A percentile compares a stretch with the other conserved stretches of the same genome.
Conservation (phyloP, 2,797 vertebrate genomes). For the Anas bernieri region DNA sequence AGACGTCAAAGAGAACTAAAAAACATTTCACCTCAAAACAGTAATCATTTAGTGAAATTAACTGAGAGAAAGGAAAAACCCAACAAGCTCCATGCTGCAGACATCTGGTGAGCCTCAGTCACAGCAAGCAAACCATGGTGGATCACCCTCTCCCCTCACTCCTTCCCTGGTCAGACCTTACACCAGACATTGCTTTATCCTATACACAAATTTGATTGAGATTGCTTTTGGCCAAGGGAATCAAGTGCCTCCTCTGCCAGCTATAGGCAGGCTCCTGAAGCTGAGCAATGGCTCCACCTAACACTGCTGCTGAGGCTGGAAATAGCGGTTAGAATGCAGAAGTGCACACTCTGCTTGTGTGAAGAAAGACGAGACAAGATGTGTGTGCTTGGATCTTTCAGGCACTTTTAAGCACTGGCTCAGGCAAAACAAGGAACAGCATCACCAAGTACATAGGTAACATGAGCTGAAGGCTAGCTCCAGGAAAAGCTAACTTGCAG, state of each 20-base stretch:
- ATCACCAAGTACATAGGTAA: no score
- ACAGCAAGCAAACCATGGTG: background rate
- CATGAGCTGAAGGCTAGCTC: background rate
- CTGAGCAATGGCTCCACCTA: background rate
- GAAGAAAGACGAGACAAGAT: background rate
- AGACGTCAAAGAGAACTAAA: background rate
- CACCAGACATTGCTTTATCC: fast-evolving
- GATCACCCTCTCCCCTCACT: background rate
- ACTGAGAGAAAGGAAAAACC: background rate
- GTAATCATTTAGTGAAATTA: background rate
- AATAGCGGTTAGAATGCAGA: background rate
- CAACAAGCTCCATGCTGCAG: background rate
- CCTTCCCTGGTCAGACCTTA: background rate
- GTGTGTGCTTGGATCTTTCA: fast-evolving
- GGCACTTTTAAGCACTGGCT: background rate
- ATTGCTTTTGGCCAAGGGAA: background rate
- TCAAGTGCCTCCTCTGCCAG: background rate
- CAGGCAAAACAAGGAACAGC: background rate
- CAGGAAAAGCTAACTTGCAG: background rate
- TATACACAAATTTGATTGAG: background rate
- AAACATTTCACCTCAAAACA: background rate
- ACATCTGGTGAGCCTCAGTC: background rate
- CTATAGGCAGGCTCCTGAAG: background rate
- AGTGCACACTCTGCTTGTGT: fast-evolving
- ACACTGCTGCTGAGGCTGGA: background rate